A percentile compares a stretch with the other conserved stretches of the same genome.
Conservation (phyloP, 92 coral and sea anemone genomes). For the Palythoa caribaeorum region DNA sequence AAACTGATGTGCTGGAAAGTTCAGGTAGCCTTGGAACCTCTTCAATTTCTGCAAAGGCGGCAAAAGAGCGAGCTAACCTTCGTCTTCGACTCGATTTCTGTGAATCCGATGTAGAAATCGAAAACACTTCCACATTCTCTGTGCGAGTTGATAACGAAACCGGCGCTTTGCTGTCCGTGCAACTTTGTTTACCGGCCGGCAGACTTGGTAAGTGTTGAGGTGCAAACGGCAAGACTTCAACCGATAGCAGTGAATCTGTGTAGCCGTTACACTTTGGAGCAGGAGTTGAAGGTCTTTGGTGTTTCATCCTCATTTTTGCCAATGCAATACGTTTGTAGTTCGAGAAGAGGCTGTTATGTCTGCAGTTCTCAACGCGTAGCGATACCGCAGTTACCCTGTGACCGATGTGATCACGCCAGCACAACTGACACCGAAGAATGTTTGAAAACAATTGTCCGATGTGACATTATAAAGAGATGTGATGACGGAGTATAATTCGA, state of each 20-base stretch:
- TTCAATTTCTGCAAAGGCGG: background rate
- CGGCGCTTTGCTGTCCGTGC: constrained; percentile 25
- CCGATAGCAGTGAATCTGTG: background rate
- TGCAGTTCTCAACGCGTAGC: background rate
- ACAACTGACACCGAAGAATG: background rate
- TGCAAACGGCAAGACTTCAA: background rate
- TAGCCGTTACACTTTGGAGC: constrained; percentile 15
- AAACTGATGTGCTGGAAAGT: constrained; percentile 1
- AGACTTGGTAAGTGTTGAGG: constrained; percentile 19
- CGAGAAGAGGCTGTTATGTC: background rate
- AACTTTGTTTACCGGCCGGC: background rate
- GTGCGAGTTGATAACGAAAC: background rate
- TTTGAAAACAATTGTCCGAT: background rate
- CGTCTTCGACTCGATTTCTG: background rate
- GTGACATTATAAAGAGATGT: background rate
- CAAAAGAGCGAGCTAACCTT: background rate
- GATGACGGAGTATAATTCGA: background rate
- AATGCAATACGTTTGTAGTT: too few species aligned
- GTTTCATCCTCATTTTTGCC: constrained; percentile 15
- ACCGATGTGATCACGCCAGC: background rate
- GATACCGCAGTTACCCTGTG: background rate
- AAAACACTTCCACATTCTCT: background rate
- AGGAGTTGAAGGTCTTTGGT: constrained; percentile 16
- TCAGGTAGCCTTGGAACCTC: constrained; percentile 28
- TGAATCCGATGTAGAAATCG: constrained; percentile 12